Percentiles rank a stretch among this genome's conserved stretches.
phyloP scores from a whole-genome alignment of 2,113 vertebrate species.

The Machaerirhynchus nigripectus region DNA sequence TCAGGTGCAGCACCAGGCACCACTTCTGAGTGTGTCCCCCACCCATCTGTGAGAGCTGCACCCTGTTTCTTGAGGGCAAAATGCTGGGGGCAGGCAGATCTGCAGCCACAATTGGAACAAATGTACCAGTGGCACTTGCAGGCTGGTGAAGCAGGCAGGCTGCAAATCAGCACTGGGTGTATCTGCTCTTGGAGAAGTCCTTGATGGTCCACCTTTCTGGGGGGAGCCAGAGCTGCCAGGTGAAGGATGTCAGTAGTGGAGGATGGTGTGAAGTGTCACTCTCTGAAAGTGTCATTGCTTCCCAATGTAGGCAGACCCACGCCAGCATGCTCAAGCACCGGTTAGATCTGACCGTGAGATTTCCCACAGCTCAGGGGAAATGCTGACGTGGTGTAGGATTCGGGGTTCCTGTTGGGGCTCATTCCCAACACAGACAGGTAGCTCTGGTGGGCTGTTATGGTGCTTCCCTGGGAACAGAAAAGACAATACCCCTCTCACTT shows the following conservation, averaged over 20 bases:
- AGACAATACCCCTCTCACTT: not conserved
- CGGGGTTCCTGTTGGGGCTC: not conserved
- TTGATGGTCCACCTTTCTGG: not conserved
- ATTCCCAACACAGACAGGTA: not conserved
- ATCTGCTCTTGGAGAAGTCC: not conserved
- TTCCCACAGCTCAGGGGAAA: not conserved
- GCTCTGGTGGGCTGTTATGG: not conserved
- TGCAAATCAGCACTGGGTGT: not conserved
- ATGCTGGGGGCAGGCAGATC: not conserved
- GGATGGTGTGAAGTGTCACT: not conserved
- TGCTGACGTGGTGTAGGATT: not conserved
- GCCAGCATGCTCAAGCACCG: not conserved
- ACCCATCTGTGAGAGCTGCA: not conserved
- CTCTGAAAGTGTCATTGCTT: not conserved
- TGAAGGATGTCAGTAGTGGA: not conserved
- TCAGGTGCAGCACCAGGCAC: not conserved
- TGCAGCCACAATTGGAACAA: not conserved
- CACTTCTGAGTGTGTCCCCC: not conserved
- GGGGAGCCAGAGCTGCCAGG: not conserved
- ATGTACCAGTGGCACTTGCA: not conserved
- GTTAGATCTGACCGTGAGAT: not conserved
- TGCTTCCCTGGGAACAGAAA: not conserved
- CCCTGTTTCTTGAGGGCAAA: not conserved
- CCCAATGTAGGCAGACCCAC: not conserved
- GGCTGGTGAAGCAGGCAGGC: not conserved